Evolutionary conservation across 2,113 vertebrate species (phyloP), one percentile per base, ranked within the genome.

Genomic region (Scatophagus argus): DNA sequence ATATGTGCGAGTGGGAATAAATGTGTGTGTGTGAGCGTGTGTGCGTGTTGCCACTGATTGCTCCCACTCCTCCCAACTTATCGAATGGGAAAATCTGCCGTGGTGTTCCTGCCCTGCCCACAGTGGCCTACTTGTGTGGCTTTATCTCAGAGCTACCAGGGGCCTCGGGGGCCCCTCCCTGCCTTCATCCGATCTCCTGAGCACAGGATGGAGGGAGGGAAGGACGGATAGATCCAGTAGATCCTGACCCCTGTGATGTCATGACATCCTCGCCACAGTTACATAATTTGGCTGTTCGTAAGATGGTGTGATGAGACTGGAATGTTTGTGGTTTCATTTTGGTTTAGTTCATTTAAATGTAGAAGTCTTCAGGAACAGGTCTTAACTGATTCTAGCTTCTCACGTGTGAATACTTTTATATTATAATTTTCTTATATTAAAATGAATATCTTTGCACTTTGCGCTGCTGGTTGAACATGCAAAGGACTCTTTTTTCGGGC

Each of bases 81-180:
- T 94, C 94, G 60, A 92, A 83, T 93, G 93, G 91, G 92, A 93
- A 93, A 94, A 94, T 94, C 94, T 89, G 23, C 63, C 64, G 66
- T 49, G 25, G 60, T 77, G 89, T 89, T 91, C 85, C 86, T 91
- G 88, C 56, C 19, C 31, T 83, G 83, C 71, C 84, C 87, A 60
- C 74, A 76, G 77, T 49, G 77, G 83, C 46, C 81, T 38, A 71
- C 84, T 85, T 85, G 81, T 86, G 82, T 85, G 73, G 67, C 62
- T 92, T 91, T 89, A 92, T 94, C 91, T 77, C 9, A 1, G 10
- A n/a, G 77, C 74, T 56, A 61, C 67, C 66, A 49, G 77, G 82
- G 69, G 60, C 79, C 65, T n/a, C 60, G 21, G 64, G 64, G 78
- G 75, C 80, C 82, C 65, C 74, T 4, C 90, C 91, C 87, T 78